Percentiles rank a stretch among this genome's conserved stretches.
phyloP scores from a whole-genome alignment of 2,888 invertebrate species.

The Mongoloraphidia duomilia region DNA sequence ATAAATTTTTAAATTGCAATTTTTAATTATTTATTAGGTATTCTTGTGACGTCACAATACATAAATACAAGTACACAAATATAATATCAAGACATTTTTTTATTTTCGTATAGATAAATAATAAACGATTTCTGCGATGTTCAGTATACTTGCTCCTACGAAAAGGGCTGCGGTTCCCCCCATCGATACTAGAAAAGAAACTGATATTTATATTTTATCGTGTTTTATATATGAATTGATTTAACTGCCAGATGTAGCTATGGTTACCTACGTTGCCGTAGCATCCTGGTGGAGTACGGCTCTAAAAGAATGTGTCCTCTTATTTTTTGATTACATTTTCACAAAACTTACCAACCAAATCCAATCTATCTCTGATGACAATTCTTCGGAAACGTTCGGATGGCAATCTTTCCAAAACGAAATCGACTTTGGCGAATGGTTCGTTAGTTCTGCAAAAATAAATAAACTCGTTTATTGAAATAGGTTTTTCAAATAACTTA shows the following conservation, averaged over 20 bases:
- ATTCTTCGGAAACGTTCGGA: conserved; percentile 51
- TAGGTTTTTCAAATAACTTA: conserved; percentile 14
- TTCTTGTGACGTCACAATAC: too few species aligned
- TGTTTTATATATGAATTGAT: too few species aligned
- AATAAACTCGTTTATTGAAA: conserved; percentile 21
- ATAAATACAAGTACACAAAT: too few species aligned
- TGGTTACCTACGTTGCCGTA: too few species aligned
- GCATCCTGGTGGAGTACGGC: too few species aligned
- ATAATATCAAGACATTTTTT: too few species aligned
- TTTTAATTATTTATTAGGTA: too few species aligned
- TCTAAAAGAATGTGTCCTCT: too few species aligned
- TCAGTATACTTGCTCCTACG: conserved; percentile 43
- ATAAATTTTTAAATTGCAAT: too few species aligned
- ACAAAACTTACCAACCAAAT: conserved; percentile 44
- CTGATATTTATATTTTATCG: neutral
- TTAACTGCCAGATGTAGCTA: too few species aligned
- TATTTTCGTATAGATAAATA: conserved; percentile 26
- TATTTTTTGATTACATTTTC: too few species aligned
- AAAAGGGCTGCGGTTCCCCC: conserved; percentile 44
- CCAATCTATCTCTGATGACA: conserved; percentile 45
- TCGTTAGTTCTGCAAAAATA: conserved; percentile 21
- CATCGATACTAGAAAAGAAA: conserved; percentile 36
- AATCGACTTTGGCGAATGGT: conserved; percentile 32
- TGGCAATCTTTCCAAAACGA: conserved; percentile 49
- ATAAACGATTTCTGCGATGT: conserved; percentile 40